phyloP scores from a whole-genome alignment of 1,140 invertebrate species.

The Popillia japonica region DNA sequence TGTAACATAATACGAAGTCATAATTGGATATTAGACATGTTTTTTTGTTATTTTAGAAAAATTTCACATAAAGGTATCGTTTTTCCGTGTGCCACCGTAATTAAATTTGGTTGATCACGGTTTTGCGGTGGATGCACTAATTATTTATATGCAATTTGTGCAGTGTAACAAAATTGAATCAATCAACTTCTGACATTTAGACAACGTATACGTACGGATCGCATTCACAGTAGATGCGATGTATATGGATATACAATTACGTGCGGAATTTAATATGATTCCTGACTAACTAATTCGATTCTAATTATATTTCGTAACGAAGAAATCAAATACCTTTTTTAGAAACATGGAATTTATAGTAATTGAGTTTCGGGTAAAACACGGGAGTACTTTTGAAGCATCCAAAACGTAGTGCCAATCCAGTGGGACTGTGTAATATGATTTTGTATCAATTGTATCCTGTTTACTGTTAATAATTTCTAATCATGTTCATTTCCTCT shows the following conservation, averaged over 20 bases:
- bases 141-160: constrained; percentile 16
- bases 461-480: no score
- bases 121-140: constrained; percentile 17
- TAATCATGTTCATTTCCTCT: no score
- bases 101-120: constrained; percentile 10
- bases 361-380: neutral
- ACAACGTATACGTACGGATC: neutral
- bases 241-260: neutral
- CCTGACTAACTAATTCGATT: constrained; percentile 17
- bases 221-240: no score
- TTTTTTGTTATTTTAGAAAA: neutral
- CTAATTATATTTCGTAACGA: constrained; percentile 7
- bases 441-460: no score
- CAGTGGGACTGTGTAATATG: no score
- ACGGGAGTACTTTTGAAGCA: neutral
- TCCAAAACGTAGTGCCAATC: no score
- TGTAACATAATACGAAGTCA: neutral
- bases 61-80: neutral
- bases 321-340: constrained; percentile 2
- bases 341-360: neutral
- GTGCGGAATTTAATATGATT: constrained; percentile 10
- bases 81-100: neutral
- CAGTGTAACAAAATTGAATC: constrained; percentile 11
- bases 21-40: neutral
- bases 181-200: constrained; percentile 11